These are phyloP conservation scores for Melopsittacus undulatus DNA, from an alignment of 2,797 vertebrate species.

Conservation along the genomic window DNA sequence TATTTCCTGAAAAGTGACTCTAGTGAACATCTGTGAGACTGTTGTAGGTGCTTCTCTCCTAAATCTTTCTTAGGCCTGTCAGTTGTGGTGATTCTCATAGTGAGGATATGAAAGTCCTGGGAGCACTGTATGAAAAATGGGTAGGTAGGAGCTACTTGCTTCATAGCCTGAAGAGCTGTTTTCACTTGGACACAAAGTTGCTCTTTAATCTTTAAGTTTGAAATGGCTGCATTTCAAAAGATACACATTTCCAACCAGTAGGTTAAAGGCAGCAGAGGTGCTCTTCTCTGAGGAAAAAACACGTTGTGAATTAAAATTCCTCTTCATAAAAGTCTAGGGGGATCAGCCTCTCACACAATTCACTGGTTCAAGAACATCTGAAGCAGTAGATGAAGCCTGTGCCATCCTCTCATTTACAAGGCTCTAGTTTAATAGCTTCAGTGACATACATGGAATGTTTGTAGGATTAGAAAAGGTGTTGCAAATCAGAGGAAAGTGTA, in stretches of 20 bases:
- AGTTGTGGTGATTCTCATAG: background rate
- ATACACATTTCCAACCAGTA: background rate
- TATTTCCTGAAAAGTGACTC: background rate
- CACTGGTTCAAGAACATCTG: background rate
- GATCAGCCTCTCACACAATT: background rate
- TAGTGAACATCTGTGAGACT: background rate
- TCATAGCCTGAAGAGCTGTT: background rate
- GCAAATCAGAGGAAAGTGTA: background rate
- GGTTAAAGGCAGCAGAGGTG: background rate
- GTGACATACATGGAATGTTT: conserved; percentile 55
- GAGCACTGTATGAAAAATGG: background rate
- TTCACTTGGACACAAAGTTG: background rate
- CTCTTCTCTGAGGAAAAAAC: background rate
- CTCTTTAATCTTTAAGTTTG: background rate
- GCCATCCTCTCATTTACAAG: conserved; percentile 27
- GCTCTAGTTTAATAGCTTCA: conserved; percentile 50
- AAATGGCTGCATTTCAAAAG: background rate
- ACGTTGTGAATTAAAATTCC: background rate
- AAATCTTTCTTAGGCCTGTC: background rate
- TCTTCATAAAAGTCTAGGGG: background rate
- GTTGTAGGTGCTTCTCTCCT: background rate
- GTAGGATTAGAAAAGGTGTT: background rate
- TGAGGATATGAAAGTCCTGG: background rate
- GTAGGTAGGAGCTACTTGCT: background rate
- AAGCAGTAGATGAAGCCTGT: background rate